Conservation (phyloP, 2,797 vertebrate species). For the Eulemur albifrons region DNA sequence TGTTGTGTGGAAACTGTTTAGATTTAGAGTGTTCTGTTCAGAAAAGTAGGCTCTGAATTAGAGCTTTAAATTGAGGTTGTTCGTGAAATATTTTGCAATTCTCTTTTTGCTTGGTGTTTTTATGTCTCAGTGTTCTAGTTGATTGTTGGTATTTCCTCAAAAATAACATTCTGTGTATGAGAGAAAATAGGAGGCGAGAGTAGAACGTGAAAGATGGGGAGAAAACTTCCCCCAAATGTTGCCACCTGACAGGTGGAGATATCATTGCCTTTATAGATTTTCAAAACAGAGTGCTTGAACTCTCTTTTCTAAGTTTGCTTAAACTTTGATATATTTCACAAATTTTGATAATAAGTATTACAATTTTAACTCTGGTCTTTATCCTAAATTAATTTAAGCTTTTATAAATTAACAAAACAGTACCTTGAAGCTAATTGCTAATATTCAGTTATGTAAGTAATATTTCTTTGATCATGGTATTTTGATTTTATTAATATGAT, state of each 20-base stretch:
- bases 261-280: neutral
- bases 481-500: constrained; percentile 46
- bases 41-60: neutral
- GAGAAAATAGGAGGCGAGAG: constrained; percentile 14
- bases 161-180: neutral
- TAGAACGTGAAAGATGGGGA: neutral
- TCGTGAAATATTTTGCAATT: constrained; percentile 50
- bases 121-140: neutral
- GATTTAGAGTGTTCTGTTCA: neutral
- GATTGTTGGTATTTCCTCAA: neutral
- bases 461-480: constrained; percentile 29
- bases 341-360: neutral
- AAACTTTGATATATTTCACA: neutral
- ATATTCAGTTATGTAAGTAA: neutral
- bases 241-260: constrained; percentile 18
- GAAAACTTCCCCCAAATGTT: constrained; percentile 27
- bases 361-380: neutral
- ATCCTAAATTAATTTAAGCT: neutral
- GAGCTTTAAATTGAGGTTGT: neutral
- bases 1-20: neutral
- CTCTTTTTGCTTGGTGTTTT: constrained; percentile 14
- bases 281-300: neutral
- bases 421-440: neutral
- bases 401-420: constrained; percentile 48
- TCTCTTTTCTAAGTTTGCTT: neutral